Evolutionary conservation across 1,140 invertebrate species (phyloP).

Genomic region (Apis laboriosa): DNA sequence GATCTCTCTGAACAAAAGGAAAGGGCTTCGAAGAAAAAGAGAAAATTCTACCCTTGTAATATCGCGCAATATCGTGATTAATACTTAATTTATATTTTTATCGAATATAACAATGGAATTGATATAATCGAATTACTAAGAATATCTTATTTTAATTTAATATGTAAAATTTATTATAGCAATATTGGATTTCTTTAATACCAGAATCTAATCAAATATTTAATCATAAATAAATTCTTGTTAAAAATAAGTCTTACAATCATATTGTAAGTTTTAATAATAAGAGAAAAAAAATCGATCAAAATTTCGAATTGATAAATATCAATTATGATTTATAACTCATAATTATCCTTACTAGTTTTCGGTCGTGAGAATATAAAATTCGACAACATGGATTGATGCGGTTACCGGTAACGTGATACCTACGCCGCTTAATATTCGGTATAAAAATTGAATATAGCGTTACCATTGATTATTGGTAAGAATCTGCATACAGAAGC

Average conservation of each 20-base stretch:
- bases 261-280: neutral
- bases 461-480: conserved; percentile 70
- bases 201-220: too few relatives aligned
- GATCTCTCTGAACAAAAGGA: neutral
- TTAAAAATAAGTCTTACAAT: too few relatives aligned
- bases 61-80: too few relatives aligned
- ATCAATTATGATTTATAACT: neutral
- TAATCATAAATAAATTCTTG: too few relatives aligned
- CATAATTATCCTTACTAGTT: conserved; percentile 22
- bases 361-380: conserved; percentile 39
- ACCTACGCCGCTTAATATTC: conserved; percentile 69
- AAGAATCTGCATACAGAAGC: conserved; percentile 67
- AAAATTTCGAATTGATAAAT: neutral
- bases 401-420: conserved; percentile 56
- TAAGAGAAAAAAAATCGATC: neutral
- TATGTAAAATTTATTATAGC: too few relatives aligned
- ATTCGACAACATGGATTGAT: conserved; percentile 7
- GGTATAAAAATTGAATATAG: conserved; percentile 73
- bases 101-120: too few relatives aligned
- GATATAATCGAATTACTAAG: too few relatives aligned
- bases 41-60: too few relatives aligned
- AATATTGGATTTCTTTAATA: too few relatives aligned
- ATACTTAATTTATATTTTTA: too few relatives aligned
- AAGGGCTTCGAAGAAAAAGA: neutral
- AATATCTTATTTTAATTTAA: too few relatives aligned